These are phyloP conservation scores for Allobates femoralis DNA, from an alignment of 2,797 vertebrate species.

Conservation along the genomic window DNA sequence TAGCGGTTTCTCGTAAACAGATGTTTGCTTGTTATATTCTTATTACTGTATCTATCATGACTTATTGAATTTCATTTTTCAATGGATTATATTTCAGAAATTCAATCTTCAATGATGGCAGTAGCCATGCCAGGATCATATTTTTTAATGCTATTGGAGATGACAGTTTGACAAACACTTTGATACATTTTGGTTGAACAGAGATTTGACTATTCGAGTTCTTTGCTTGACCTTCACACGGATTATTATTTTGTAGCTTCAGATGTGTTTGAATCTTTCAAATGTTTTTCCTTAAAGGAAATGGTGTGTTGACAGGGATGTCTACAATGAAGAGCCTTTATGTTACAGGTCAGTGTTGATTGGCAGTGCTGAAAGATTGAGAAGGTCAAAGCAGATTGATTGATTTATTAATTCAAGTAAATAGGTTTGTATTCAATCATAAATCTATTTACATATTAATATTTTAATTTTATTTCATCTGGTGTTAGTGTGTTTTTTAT, in stretches of 20 bases:
- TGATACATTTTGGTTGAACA: slow-evolving; percentile 18
- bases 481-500: not conserved
- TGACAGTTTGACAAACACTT: slow-evolving; percentile 33
- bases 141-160: not conserved
- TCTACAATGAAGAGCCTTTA: slow-evolving; percentile 23
- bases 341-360: slow-evolving; percentile 55
- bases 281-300: slow-evolving; percentile 37
- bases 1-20: not conserved
- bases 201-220: slow-evolving; percentile 24
- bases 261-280: slow-evolving; percentile 25
- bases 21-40: not conserved
- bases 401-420: slow-evolving; percentile 32
- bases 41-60: not conserved
- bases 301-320: slow-evolving; percentile 49
- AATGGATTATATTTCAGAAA: slow-evolving; percentile 16
- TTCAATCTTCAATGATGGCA: not conserved
- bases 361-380: slow-evolving; percentile 50
- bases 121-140: not conserved
- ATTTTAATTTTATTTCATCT: not conserved
- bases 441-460: not conserved
- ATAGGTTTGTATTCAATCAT: not conserved
- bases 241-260: slow-evolving; percentile 43
- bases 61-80: slow-evolving; percentile 1
- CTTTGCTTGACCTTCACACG: slow-evolving; percentile 44
- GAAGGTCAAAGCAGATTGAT: slow-evolving; percentile 44